Evolutionary conservation across 1,140 invertebrate species (phyloP), one percentile per base, ranked within the genome.

Genomic region (Drusus annulatus): DNA sequence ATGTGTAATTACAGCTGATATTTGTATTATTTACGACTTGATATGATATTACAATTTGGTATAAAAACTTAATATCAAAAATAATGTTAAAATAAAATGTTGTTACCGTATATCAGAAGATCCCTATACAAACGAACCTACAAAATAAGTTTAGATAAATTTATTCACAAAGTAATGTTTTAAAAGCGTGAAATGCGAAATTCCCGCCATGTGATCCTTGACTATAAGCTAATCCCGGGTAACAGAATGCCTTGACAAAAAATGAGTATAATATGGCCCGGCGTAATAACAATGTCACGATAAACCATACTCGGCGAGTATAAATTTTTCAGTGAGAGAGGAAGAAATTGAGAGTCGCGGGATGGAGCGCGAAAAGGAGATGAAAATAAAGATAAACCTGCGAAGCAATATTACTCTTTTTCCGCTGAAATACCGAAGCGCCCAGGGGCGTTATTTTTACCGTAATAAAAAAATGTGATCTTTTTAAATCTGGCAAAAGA

Each of bases 401-500:
- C 65, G 21, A 51, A 71, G 68, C 68, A 71, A 71, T 71, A 71
- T 51, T 17, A 71, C 68, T 52, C 36, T 54, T 71, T 71, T 51
- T 52, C 45, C 36, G 68, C 68, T 52, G 50, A 71, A 71, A 71
- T 52, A 52, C 45, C 45, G 50, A 71, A 71, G 51, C 45, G 68
- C 68, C 68, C 51, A 10, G 21, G 51, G 45, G 50, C 68, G 68
- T 52, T 71, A 71, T 71, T 71, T 71, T 71, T 71, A 23, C 68
- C 45, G 68, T 71, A 71, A 71, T 71, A 71, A 71, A 65, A n/a
- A 71, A 71, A 71, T 71, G 68, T 71, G 68, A 71, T 71, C 68
- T 52, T 52, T 65, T 71, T 51, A 54, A 71, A 71, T 71, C 68
- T 52, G 45, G 68, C 21, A 54, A 71, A 71, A 17, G 68, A 71